Conservation (phyloP, 2,888 invertebrate species). For the Bugula neritina region DNA sequence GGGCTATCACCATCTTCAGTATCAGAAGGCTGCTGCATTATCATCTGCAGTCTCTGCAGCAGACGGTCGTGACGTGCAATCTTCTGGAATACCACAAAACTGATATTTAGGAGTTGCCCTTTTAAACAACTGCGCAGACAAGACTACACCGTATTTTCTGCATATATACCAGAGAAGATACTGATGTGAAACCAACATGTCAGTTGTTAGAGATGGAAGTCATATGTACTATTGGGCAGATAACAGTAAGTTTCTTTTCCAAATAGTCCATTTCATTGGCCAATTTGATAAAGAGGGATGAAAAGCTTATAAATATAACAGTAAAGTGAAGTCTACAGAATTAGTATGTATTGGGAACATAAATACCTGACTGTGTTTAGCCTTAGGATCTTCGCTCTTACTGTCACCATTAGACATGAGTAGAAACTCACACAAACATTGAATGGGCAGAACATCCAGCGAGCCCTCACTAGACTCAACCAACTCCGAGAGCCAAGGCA, state of each 20-base stretch:
- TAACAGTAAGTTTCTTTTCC: too few species aligned
- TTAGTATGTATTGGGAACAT: too few species aligned
- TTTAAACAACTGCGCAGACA: too few species aligned
- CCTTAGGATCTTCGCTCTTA: slow-evolving; percentile 6
- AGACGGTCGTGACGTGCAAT: slow-evolving; percentile 74
- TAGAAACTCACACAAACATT: slow-evolving; percentile 92
- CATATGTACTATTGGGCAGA: too few species aligned
- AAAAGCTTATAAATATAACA: too few species aligned
- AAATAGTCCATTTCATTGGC: too few species aligned
- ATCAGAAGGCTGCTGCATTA: slow-evolving; percentile 57
- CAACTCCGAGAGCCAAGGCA: slow-evolving; percentile 93
- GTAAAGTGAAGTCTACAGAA: too few species aligned
- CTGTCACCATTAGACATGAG: slow-evolving; percentile 53
- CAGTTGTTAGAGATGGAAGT: too few species aligned
- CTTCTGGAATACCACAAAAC: slow-evolving; percentile 53
- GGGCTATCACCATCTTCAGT: slow-evolving; percentile 50
- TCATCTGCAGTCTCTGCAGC: slow-evolving; percentile 61
- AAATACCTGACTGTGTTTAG: slow-evolving; percentile 1
- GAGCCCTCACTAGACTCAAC: slow-evolving; percentile 86
- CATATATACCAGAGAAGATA: not conserved
- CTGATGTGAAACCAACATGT: too few species aligned
- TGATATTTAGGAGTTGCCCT: too few species aligned
- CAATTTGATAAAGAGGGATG: too few species aligned
- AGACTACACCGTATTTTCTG: not conserved
- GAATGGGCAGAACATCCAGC: slow-evolving; percentile 84